A percentile compares a stretch with the other conserved stretches of the same genome.
phyloP scores from a whole-genome alignment of 2,888 invertebrate species.

The Stenodema calcarata region DNA sequence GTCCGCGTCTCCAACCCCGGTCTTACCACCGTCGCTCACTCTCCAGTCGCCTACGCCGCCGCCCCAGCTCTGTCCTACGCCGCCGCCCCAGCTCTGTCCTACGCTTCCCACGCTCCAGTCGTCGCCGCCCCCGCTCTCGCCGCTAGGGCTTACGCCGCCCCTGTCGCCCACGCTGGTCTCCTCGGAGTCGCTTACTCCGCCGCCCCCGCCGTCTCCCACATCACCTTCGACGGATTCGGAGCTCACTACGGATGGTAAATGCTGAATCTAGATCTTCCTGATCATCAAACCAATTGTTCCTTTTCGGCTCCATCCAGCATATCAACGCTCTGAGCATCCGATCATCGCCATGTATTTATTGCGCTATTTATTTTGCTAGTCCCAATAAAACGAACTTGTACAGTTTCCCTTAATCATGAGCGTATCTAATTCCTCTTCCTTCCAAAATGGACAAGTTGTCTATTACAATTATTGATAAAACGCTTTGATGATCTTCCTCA shows the following conservation, averaged over 20 bases:
- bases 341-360: constrained; percentile 23
- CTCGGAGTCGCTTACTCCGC: constrained; percentile 54
- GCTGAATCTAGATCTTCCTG: neutral
- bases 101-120: constrained; percentile 62
- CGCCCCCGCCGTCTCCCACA: constrained; percentile 57
- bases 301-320: constrained; percentile 3
- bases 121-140: constrained; percentile 61
- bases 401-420: constrained; percentile 1
- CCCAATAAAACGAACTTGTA: constrained; percentile 42
- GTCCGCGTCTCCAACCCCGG: constrained; percentile 73
- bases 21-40: constrained; percentile 60
- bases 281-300: neutral
- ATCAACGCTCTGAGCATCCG: neutral
- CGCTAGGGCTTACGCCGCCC: constrained; percentile 66
- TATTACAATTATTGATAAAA: too few relatives aligned
- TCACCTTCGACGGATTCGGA: constrained; percentile 57
- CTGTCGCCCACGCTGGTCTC: constrained; percentile 54
- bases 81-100: constrained; percentile 55
- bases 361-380: constrained; percentile 43
- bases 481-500: too few relatives aligned
- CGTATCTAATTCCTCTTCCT: neutral
- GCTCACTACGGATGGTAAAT: constrained; percentile 56
- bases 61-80: constrained; percentile 45
- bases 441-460: too few relatives aligned
- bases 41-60: constrained; percentile 53